Conservation (phyloP, 2,113 vertebrate species). For the Hippocampus guttulatus region DNA sequence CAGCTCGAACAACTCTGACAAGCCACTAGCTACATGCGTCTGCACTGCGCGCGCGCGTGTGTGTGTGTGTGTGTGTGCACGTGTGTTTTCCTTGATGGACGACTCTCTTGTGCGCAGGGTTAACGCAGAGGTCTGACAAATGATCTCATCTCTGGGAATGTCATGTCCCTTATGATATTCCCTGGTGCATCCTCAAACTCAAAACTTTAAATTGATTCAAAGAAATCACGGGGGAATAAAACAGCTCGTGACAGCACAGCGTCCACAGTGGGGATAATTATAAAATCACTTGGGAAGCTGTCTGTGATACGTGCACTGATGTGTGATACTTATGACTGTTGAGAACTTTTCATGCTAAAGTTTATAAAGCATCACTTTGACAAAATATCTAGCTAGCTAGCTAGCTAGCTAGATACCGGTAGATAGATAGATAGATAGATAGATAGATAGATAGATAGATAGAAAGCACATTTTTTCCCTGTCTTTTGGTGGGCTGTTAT, state of each 20-base stretch:
- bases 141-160: conserved; percentile 47
- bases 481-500: neutral
- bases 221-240: conserved; percentile 37
- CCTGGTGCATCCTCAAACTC: conserved; percentile 12
- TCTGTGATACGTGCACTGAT: neutral
- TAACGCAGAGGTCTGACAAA: conserved; percentile 59
- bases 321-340: conserved; percentile 6
- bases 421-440: no score
- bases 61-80: neutral
- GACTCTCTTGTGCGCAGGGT: conserved; percentile 40
- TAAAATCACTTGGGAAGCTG: conserved; percentile 7
- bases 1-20: neutral
- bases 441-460: no score
- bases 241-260: conserved; percentile 27
- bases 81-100: conserved; percentile 48
- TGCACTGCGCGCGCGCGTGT: conserved; percentile 2
- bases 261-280: conserved; percentile 33
- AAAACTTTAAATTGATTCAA: neutral
- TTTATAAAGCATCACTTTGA: neutral
- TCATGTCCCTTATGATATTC: conserved; percentile 46
- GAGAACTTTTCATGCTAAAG: neutral
- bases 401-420: conserved; percentile 48
- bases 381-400: no score
- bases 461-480: no score
- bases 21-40: neutral